A percentile compares a stretch with the other conserved stretches of the same genome.
These are phyloP conservation scores for Sipha maydis DNA, from an alignment of 2,888 invertebrate species.

Conservation along the genomic window DNA sequence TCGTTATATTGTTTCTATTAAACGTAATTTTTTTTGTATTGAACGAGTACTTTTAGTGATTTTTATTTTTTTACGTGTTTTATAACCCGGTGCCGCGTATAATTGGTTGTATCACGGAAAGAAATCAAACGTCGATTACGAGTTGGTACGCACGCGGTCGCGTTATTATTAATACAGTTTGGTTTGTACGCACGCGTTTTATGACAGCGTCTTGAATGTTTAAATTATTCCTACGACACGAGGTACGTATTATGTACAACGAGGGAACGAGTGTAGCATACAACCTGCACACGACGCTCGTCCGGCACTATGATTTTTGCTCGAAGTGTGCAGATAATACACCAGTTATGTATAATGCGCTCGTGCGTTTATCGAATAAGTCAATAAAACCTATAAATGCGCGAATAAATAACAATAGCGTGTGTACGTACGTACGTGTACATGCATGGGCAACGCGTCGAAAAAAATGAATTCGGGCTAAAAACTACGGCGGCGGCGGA, in stretches of 20 bases:
- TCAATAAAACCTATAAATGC: too few relatives aligned
- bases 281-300: too few relatives aligned
- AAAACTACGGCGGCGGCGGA: too few relatives aligned
- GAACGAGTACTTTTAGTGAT: too few relatives aligned
- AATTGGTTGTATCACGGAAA: neutral
- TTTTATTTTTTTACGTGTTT: slow-evolving; percentile 20
- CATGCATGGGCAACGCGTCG: too few relatives aligned
- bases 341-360: too few relatives aligned
- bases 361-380: too few relatives aligned
- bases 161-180: neutral
- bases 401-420: too few relatives aligned
- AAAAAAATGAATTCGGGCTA: too few relatives aligned
- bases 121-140: slow-evolving; percentile 22
- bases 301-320: too few relatives aligned
- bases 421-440: too few relatives aligned
- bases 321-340: too few relatives aligned
- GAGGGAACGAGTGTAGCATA: neutral
- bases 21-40: neutral
- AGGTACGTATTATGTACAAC: neutral
- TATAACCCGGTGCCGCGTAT: neutral
- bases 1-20: slow-evolving; percentile 3
- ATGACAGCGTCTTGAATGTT: slow-evolving; percentile 17
- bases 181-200: slow-evolving; percentile 11
- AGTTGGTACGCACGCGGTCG: neutral
- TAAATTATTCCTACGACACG: neutral